Evolutionary conservation across 2,113 vertebrate species (phyloP).

Genomic region (Oxyruncus cristatus): DNA sequence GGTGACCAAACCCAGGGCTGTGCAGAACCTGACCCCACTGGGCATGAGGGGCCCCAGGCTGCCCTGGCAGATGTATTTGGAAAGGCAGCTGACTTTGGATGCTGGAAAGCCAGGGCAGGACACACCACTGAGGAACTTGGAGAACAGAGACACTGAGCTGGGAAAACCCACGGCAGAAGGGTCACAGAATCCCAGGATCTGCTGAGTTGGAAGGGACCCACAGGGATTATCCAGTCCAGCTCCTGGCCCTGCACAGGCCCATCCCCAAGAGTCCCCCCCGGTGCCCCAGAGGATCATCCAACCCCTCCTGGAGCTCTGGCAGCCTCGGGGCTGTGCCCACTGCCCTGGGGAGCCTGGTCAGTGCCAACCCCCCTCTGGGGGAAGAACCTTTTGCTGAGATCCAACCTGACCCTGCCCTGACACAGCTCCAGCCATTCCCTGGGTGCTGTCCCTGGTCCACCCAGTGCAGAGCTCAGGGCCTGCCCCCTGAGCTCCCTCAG

Average conservation of each 20-base stretch:
- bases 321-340: background rate
- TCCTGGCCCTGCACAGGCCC: background rate
- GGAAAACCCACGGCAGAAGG: too few relatives aligned
- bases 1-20: background rate
- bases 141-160: background rate
- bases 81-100: background rate
- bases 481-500: background rate
- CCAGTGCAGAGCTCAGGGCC: background rate
- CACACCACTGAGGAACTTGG: fast-evolving
- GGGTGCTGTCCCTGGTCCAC: background rate
- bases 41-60: fast-evolving
- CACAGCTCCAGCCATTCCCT: background rate
- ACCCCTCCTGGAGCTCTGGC: background rate
- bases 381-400: background rate
- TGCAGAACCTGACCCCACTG: background rate
- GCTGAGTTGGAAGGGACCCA: background rate
- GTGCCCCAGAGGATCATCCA: background rate
- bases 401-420: background rate
- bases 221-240: background rate
- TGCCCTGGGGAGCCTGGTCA: background rate
- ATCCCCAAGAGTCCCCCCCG: background rate
- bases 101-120: background rate
- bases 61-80: background rate
- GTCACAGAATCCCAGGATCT: background rate
- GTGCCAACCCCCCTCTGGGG: background rate